Conservation (phyloP, 92 coral and sea anemone species). For the Zoanthus sansibaricus region DNA sequence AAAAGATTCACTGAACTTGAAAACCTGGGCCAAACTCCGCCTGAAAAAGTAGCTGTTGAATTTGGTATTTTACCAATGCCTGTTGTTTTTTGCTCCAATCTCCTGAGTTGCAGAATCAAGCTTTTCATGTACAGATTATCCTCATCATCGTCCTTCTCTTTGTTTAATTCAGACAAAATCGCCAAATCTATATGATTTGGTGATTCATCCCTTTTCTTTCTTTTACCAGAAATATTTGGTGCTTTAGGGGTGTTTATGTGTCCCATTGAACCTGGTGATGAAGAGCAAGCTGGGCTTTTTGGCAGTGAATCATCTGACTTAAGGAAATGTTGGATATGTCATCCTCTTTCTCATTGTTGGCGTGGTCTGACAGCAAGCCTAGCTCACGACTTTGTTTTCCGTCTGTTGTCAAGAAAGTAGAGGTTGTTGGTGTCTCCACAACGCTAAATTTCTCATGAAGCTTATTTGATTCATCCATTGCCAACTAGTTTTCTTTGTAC, state of each 20-base stretch:
- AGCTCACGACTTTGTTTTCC: neutral
- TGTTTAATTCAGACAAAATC: constrained; percentile 19
- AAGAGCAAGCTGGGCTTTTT: constrained; percentile 8
- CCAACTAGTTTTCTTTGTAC: constrained; percentile 23
- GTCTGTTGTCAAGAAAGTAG: constrained; percentile 2
- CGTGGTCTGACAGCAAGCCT: constrained; percentile 12
- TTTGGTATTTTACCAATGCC: constrained; percentile 21
- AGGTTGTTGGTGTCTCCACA: constrained; percentile 22
- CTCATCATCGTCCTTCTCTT: constrained; percentile 15
- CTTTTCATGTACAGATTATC: constrained; percentile 6
- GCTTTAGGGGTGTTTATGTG: constrained; percentile 9
- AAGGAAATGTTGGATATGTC: constrained; percentile 10
- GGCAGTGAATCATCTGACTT: constrained; percentile 1
- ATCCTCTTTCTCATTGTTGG: constrained; percentile 10
- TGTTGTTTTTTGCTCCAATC: constrained; percentile 19
- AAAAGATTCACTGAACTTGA: constrained; percentile 15
- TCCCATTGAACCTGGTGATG: constrained; percentile 8
- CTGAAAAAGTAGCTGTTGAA: constrained; percentile 18
- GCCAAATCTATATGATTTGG: constrained; percentile 11
- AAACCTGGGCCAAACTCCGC: constrained; percentile 21
- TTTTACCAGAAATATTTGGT: constrained; percentile 16
- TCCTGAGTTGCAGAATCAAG: constrained; percentile 1
- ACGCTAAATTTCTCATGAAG: constrained; percentile 17
- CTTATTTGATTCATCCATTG: constrained; percentile 9
- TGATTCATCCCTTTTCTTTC: constrained; percentile 23